These are phyloP conservation scores for Hydraecia micacea DNA, from an alignment of 2,888 invertebrate genomes.

Conservation along the genomic window DNA sequence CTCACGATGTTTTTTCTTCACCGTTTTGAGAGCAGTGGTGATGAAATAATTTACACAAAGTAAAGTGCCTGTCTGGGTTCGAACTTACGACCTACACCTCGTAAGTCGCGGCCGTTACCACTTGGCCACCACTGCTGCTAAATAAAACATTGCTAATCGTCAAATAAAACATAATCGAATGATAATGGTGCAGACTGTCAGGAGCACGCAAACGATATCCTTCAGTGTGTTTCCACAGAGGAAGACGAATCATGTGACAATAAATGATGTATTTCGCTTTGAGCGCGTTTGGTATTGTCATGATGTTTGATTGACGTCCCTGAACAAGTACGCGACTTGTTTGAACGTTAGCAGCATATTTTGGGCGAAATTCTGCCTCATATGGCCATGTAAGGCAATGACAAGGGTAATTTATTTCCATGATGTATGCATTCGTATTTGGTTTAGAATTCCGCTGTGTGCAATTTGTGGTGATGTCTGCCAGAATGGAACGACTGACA, in stretches of 20 bases:
- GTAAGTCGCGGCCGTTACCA: too few species aligned
- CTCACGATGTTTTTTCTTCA: too few species aligned
- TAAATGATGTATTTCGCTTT: conserved; percentile 76
- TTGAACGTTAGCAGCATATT: conserved; percentile 56
- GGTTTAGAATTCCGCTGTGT: conserved; percentile 36
- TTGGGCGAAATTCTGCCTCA: conserved; percentile 41
- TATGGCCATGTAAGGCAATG: conserved; percentile 48
- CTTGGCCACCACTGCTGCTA: too few species aligned
- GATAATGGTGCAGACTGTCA: background rate
- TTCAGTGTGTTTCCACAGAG: conserved; percentile 63
- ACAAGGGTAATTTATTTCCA: conserved; percentile 58
- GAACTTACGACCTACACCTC: too few species aligned
- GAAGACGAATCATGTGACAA: conserved; percentile 71
- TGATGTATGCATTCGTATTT: conserved; percentile 57
- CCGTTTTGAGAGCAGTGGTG: too few species aligned
- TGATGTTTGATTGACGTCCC: conserved; percentile 74
- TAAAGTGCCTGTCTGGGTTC: too few species aligned
- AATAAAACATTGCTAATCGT: background rate
- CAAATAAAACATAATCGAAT: background rate
- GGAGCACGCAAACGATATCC: conserved; percentile 21
- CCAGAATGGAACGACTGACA: conserved; percentile 27
- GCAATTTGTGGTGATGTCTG: conserved; percentile 44
- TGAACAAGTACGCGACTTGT: conserved; percentile 59
- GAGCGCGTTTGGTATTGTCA: conserved; percentile 75
- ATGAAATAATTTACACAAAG: too few species aligned